Evolutionary conservation across 2,888 invertebrate species (phyloP).

Genomic region (Synanthedon tipuliformis): DNA sequence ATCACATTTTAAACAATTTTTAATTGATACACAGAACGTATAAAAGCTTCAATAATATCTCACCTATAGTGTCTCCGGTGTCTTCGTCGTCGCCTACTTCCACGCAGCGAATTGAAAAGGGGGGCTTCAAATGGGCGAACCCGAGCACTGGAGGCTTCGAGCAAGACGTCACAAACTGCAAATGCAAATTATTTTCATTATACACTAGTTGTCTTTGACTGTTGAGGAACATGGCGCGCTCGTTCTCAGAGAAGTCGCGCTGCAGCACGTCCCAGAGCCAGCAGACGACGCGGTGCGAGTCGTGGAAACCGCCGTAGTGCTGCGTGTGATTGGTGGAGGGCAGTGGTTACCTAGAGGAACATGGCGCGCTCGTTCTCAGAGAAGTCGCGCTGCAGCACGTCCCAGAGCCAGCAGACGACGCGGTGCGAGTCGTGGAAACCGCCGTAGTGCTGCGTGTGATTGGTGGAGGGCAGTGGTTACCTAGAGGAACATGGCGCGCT

Average conservation of each 20-base stretch:
- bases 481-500: slow-evolving; percentile 94
- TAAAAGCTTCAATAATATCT: slow-evolving; percentile 5
- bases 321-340: slow-evolving; percentile 79
- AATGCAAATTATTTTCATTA: not conserved
- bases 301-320: slow-evolving; percentile 99
- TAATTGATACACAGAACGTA: no score
- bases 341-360: slow-evolving; percentile 84
- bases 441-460: slow-evolving; percentile 91
- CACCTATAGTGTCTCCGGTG: slow-evolving; percentile 87
- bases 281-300: slow-evolving; percentile 95
- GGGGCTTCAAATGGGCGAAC: slow-evolving; percentile 96
- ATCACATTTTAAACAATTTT: no score
- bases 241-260: slow-evolving; percentile 92
- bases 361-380: slow-evolving; percentile 89
- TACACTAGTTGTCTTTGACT: no score
- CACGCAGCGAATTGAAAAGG: slow-evolving; percentile 98
- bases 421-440: slow-evolving; percentile 98
- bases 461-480: slow-evolving; percentile 41
- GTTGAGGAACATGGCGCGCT: slow-evolving; percentile 93
- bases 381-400: slow-evolving; percentile 96
- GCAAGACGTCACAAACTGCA: slow-evolving; percentile 91
- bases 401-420: slow-evolving; percentile 99
- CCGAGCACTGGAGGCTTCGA: slow-evolving; percentile 97
- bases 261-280: slow-evolving; percentile 99
- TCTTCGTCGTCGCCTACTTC: slow-evolving; percentile 99